phyloP scores from a whole-genome alignment of 2,113 vertebrate species.

The Labeo catla region DNA sequence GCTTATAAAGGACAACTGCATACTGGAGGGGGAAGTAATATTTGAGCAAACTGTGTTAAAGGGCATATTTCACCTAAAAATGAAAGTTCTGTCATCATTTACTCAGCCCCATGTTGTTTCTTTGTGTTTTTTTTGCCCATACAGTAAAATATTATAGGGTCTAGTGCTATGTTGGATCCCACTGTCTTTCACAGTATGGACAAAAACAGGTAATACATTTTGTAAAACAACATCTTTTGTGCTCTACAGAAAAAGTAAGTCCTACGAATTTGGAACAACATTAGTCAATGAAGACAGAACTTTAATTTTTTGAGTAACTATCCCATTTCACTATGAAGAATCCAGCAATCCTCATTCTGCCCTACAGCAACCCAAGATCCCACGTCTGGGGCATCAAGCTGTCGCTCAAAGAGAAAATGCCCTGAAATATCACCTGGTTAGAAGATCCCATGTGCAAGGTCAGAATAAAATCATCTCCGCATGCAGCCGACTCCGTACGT shows the following conservation, averaged over 20 bases:
- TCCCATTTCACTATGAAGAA: conserved; percentile 21
- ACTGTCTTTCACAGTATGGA: not conserved
- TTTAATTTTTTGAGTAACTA: not conserved
- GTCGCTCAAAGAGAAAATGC: conserved; percentile 51
- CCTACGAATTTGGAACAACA: not conserved
- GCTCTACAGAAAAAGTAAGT: not conserved
- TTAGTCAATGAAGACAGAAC: not conserved
- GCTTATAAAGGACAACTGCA: not conserved
- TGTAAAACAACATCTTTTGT: not conserved
- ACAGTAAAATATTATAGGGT: not conserved
- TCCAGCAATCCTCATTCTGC: conserved; percentile 2
- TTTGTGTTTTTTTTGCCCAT: not conserved
- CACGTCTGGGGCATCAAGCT: conserved; percentile 21
- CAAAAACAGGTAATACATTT: not conserved
- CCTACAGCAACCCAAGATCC: conserved; percentile 37
- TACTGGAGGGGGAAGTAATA: not conserved
- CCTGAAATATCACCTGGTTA: conserved; percentile 59
- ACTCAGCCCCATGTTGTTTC: not conserved
- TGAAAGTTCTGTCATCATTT: not conserved
- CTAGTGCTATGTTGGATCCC: not conserved
- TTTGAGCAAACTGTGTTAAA: not conserved
- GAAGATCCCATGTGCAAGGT: conserved; percentile 48
- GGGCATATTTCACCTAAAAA: not conserved
- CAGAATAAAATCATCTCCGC: conserved; percentile 69
- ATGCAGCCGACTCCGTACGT: conserved; percentile 91